Base-by-base conservation (phyloP, 2,888 invertebrate species). In the Lasiommata megera region DNA sequence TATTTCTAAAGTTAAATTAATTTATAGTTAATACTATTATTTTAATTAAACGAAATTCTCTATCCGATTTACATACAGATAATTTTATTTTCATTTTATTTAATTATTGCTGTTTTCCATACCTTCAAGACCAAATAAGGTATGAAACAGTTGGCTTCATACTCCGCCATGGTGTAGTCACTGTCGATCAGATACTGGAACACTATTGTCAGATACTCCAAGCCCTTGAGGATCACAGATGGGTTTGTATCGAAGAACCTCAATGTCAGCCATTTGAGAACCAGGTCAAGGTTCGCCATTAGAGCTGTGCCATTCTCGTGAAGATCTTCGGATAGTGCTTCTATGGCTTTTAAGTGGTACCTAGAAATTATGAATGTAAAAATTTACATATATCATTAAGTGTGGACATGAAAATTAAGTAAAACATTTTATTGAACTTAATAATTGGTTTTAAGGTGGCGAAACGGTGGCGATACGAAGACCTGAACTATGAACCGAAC, bases 241-340 rank as follows among this genome's bases (percentile, higher is more conserved):
- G 99, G 99, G 91, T 99, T 99, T 18, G 99, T 99, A 88, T 99
- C 99, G 76, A 98, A 99, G 90, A 99, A 99, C 60, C 99, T 92
- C 46, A 99, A 88, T 0, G 99, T 98, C 69, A 98, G 82, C 99
- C 99, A 99, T 80, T 98, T 98, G 44, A 99, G 93, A 55, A 99
- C 95, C 62, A 99, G 90, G 91, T 99, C 99, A 62, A 98, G 92
- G 89, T 99, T 99, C 16, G 95, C 94, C 66, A 97, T 93, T 40
- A 98, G 92, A 0, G 97, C 95, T 69, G 94, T 93, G 38, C 93
- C 93, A 71, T 96, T 96, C n/a, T 93, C 93, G 3, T 94, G 92
- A 51, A 97, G 83, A 81, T 97, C 97, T 85, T 97, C 97, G 51
- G 93, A 94, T 48, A 99, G 90, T 0, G 95, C 92, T 81, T 99